Base-by-base conservation (phyloP, 2,113 vertebrate genomes). In the Cynocephalus volans region DNA sequence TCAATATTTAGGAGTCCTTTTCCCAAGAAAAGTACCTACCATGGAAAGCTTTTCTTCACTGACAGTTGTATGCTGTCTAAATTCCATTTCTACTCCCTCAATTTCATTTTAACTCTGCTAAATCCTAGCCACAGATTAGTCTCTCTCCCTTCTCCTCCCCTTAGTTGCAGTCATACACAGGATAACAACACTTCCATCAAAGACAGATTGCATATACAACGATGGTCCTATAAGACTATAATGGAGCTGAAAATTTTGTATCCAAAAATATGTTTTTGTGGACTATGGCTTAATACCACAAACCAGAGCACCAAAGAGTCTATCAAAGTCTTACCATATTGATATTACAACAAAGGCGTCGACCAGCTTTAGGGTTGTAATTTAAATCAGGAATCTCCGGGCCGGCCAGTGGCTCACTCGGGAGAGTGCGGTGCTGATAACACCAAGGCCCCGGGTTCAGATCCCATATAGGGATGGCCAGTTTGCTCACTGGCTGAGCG, bases 61-160 rank as follows among this genome's bases (percentile, higher is more conserved):
- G 26, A 85, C 5, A 58, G 36, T 14, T 89, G 24, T 13, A 31
- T 65, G 50, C 33, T 77, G 23, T 50, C 91, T 92, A 65, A 87
- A 93, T 93, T 88, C 18, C 12, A 83, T 62, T 90, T 95, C n/a
- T 92, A 96, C 17, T n/a, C 26, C 26, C 19, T 94, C 8, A 28
- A 84, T 58, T 77, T 72, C 36, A 52, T 54, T 54, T 82, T 82
- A 76, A 62, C 48, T 80, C 72, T 89, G 79, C 31, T 86, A 91
- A 95, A 67, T 80, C 31, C 56, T 67, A 84, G 13, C 52, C 90
- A 77, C 18, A 76, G 8, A 9, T 86, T 90, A 88, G n/a, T 69
- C 52, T 60, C 62, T 86, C 50, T 77, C 50, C 28, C 11, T 11
- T 67, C 23, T 64, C 12, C 15, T 76, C 65, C 45, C 12, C 21